Evolutionary conservation across 2,888 invertebrate species (phyloP).

Genomic region (Drosophila parthenogenetica): DNA sequence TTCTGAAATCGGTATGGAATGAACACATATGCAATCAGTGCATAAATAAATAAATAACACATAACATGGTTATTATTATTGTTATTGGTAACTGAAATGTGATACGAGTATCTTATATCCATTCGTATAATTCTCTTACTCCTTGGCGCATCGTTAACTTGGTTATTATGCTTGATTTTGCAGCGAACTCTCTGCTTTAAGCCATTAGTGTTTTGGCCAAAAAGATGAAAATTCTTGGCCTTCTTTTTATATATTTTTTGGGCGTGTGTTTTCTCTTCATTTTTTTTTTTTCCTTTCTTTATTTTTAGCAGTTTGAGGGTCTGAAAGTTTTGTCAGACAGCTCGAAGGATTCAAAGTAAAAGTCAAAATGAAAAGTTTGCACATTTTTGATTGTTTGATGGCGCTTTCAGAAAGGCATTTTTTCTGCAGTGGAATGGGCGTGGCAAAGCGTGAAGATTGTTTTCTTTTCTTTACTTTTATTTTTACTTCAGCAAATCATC

Average conservation of each 20-base stretch:
- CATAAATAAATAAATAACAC: constrained; percentile 23
- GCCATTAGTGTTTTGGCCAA: constrained; percentile 15
- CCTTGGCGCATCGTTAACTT: constrained; percentile 36
- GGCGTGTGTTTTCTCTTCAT: too few relatives aligned
- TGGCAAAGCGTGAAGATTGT: constrained; percentile 39
- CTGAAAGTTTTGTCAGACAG: constrained; percentile 31
- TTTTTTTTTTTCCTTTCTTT: background rate
- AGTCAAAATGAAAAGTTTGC: constrained; percentile 53
- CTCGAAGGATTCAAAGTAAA: constrained; percentile 36
- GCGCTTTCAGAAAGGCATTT: constrained; percentile 14
- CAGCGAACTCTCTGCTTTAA: constrained; percentile 13
- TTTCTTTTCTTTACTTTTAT: constrained; percentile 27
- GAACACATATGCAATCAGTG: constrained; percentile 41
- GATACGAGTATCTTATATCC: constrained; percentile 17
- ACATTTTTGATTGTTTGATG: constrained; percentile 53
- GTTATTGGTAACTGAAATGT: background rate
- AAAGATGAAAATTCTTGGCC: constrained; percentile 20
- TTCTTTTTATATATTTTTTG: background rate
- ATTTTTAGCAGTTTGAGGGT: constrained; percentile 14
- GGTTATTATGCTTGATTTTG: constrained; percentile 24
- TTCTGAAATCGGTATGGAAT: background rate
- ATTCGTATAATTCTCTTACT: background rate
- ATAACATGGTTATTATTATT: constrained; percentile 5
- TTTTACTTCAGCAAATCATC: constrained; percentile 51
- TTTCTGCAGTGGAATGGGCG: constrained; percentile 13